phyloP scores from a whole-genome alignment of 2,888 invertebrate species.

The Hydraecia micacea region DNA sequence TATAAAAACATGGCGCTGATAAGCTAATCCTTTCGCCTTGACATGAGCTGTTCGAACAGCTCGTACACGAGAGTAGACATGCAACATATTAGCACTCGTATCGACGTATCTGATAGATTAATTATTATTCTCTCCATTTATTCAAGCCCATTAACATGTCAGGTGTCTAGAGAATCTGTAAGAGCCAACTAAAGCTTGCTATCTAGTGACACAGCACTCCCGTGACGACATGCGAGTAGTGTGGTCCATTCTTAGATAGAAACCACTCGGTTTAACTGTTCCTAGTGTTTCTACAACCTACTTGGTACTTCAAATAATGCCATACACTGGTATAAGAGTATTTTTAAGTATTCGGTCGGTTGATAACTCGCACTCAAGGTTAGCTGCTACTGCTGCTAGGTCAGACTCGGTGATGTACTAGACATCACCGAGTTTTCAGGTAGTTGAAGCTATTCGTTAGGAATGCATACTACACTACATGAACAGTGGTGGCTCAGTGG shows the following conservation, averaged over 20 bases:
- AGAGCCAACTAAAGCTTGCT: slow-evolving; percentile 6
- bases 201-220: slow-evolving; percentile 6
- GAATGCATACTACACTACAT: background rate
- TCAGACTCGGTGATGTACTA: too few relatives aligned
- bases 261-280: slow-evolving; percentile 36
- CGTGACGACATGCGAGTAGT: slow-evolving; percentile 14
- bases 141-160: slow-evolving; percentile 4
- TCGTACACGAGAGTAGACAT: background rate
- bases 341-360: background rate
- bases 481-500: background rate
- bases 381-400: too few relatives aligned
- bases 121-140: background rate
- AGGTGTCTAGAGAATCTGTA: background rate
- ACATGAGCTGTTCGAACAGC: background rate
- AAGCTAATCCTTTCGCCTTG: background rate
- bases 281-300: slow-evolving; percentile 11
- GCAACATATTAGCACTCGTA: background rate
- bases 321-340: background rate
- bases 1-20: background rate
- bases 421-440: background rate
- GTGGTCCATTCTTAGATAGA: slow-evolving; percentile 25
- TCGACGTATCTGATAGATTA: background rate
- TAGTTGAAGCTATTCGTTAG: background rate
- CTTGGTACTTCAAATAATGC: slow-evolving; percentile 22
- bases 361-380: background rate